phyloP scores from a whole-genome alignment of 1,140 invertebrate genomes.

The Cataglyphis hispanica region DNA sequence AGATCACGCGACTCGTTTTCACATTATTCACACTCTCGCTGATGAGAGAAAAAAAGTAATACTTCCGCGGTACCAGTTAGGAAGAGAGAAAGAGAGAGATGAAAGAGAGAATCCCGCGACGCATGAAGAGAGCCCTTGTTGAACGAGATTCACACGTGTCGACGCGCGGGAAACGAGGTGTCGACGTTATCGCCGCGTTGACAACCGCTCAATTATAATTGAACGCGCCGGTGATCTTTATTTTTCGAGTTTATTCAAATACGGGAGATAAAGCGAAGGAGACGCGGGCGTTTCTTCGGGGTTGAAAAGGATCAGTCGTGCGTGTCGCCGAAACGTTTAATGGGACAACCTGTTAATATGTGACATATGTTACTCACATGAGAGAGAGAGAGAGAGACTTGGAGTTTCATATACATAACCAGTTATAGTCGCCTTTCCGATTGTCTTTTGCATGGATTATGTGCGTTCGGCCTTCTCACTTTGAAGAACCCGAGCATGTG shows the following conservation, averaged over 20 bases:
- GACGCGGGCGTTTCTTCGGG: constrained; percentile 18
- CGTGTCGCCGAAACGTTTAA: constrained; percentile 79
- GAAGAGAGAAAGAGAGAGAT: neutral
- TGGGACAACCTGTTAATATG: constrained; percentile 81
- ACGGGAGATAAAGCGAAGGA: constrained; percentile 69
- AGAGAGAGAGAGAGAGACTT: constrained; percentile 18
- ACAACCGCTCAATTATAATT: constrained; percentile 81
- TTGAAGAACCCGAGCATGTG: neutral
- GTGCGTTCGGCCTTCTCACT: constrained; percentile 36
- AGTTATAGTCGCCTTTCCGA: constrained; percentile 64
- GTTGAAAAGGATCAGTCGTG: constrained; percentile 41
- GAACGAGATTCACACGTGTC: constrained; percentile 72
- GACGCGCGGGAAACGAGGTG: constrained; percentile 62
- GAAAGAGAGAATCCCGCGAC: neutral
- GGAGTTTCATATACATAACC: constrained; percentile 76
- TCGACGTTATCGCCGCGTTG: constrained; percentile 76
- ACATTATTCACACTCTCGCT: neutral
- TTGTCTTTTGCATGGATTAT: constrained; percentile 49
- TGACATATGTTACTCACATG: constrained; percentile 77
- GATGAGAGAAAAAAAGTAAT: constrained; percentile 6
- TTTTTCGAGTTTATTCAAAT: constrained; percentile 78
- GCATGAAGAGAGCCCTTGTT: constrained; percentile 52
- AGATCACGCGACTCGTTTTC: constrained; percentile 41
- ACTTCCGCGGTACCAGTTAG: constrained; percentile 47
- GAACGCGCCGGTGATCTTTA: constrained; percentile 67